Conservation (phyloP, 1,140 invertebrate species). For the Ganaspis sp. region DNA sequence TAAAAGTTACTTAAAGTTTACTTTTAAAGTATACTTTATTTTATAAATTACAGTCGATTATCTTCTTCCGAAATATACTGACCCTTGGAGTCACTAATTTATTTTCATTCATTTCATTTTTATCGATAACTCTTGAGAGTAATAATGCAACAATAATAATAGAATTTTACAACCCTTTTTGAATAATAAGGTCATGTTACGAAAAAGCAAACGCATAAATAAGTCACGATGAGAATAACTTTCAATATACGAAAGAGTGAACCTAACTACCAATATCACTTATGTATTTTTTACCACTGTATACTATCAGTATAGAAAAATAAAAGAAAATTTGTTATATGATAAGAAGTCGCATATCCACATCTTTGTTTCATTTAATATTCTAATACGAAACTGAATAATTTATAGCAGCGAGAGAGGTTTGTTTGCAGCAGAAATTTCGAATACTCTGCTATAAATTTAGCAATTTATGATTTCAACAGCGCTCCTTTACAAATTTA, state of each 20-base stretch:
- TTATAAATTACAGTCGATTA: too few relatives aligned
- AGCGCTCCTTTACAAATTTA: background rate
- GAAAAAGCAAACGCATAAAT: background rate
- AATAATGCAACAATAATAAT: background rate
- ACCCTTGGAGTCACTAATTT: too few relatives aligned
- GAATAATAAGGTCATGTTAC: background rate
- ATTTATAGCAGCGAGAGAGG: background rate
- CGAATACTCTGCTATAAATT: background rate
- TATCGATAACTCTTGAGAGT: too few relatives aligned
- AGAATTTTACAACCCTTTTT: background rate
- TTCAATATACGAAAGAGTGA: background rate
- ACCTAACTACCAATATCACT: background rate
- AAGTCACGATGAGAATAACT: background rate
- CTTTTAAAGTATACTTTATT: too few relatives aligned
- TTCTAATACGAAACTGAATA: conserved; percentile 15
- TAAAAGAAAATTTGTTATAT: background rate
- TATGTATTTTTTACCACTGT: background rate
- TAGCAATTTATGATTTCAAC: background rate
- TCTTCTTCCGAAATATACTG: too few relatives aligned
- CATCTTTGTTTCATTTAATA: background rate
- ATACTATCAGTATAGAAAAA: background rate
- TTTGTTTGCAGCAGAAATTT: background rate
- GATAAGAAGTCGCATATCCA: background rate
- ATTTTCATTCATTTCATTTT: background rate
- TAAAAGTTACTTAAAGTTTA: too few relatives aligned